These are phyloP conservation scores for Caenorhabditis inopinata DNA, from an alignment of 1,140 invertebrate genomes.

Conservation along the genomic window DNA sequence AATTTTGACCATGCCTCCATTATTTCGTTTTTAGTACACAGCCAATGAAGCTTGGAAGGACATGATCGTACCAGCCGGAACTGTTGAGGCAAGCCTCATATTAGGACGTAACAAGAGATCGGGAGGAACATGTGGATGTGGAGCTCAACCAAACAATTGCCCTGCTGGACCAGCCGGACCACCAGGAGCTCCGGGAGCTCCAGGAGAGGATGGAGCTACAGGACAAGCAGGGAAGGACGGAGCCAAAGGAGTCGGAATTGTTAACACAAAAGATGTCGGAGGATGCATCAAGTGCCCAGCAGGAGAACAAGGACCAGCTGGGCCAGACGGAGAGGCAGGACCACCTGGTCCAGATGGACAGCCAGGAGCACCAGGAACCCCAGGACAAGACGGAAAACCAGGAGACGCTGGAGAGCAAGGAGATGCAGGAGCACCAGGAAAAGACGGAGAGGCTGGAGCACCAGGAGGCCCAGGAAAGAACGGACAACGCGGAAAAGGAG, in stretches of 20 bases:
- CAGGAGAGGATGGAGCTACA: constrained; percentile 40
- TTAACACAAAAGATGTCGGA: background rate
- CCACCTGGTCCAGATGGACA: constrained; percentile 38
- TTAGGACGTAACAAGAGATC: constrained; percentile 44
- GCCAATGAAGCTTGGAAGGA: constrained; percentile 24
- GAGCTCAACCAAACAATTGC: constrained; percentile 45
- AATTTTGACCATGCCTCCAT: background rate
- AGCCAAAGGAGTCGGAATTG: constrained; percentile 33
- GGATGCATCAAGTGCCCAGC: constrained; percentile 48
- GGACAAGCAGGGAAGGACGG: constrained; percentile 40
- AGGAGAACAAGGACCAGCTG: constrained; percentile 42
- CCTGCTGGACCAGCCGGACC: constrained; percentile 44
- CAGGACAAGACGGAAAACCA: constrained; percentile 34
- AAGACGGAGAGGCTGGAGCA: constrained; percentile 35
- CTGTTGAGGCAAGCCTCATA: constrained; percentile 13
- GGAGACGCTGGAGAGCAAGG: constrained; percentile 27
- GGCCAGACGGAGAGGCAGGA: constrained; percentile 34
- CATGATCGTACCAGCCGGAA: constrained; percentile 17
- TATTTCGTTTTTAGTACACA: background rate
- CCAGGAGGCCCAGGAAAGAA: constrained; percentile 34
- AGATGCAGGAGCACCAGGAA: constrained; percentile 38
- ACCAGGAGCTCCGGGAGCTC: constrained; percentile 39
- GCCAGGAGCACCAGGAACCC: constrained; percentile 32
- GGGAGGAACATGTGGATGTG: constrained; percentile 39
- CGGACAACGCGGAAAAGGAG: constrained; percentile 38